These are phyloP conservation scores for Porites evermanni DNA, from an alignment of 92 coral and sea anemone species.

Conservation along the genomic window DNA sequence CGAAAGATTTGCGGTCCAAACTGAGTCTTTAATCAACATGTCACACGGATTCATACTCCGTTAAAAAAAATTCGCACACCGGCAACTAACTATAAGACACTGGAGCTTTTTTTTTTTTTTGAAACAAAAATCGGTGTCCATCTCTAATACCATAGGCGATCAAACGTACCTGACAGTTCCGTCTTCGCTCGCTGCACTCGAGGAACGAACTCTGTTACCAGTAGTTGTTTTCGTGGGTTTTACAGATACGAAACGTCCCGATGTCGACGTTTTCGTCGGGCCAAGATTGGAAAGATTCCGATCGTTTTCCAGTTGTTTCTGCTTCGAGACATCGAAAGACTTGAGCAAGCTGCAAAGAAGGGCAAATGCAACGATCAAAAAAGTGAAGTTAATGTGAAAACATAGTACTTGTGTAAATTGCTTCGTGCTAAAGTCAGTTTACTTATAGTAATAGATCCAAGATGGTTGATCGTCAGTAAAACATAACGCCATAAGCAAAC, in stretches of 20 bases:
- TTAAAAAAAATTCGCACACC: neutral
- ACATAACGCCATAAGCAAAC: conserved; percentile 4
- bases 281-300: conserved; percentile 73
- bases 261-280: conserved; percentile 55
- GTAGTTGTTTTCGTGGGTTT: conserved; percentile 27
- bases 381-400: neutral
- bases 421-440: conserved; percentile 7
- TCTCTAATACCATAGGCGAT: neutral
- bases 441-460: conserved; percentile 78
- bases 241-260: conserved; percentile 32
- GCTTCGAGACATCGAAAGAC: conserved; percentile 90
- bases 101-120: neutral
- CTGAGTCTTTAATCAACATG: neutral
- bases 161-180: conserved; percentile 60
- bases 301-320: conserved; percentile 94
- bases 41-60: neutral
- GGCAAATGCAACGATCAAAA: neutral
- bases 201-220: conserved; percentile 57
- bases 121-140: neutral
- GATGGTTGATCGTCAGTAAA: conserved; percentile 47
- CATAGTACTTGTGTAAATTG: too few species aligned
- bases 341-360: conserved; percentile 67
- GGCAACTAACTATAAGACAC: neutral
- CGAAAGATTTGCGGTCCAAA: neutral
- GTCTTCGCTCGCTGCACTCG: conserved; percentile 86